A percentile compares a stretch with the other conserved stretches of the same genome.
phyloP scores from a whole-genome alignment of 1,140 invertebrate genomes.

The Drosophila funebris region DNA sequence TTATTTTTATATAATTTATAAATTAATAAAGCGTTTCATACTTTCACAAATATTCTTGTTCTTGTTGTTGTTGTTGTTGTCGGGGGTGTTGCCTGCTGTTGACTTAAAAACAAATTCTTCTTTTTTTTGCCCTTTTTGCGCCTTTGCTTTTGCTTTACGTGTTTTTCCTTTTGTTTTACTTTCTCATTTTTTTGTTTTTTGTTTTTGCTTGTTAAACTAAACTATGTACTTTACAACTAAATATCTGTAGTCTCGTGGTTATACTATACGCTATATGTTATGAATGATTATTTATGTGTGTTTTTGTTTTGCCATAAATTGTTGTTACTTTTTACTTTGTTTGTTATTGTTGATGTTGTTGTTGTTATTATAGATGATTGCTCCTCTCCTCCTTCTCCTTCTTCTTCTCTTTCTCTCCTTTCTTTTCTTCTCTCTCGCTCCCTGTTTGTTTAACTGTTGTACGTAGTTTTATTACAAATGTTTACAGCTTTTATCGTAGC shows the following conservation, averaged over 20 bases:
- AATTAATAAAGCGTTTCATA: slow-evolving; percentile 79
- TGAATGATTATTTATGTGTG: slow-evolving; percentile 71
- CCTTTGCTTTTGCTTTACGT: slow-evolving; percentile 8
- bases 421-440: not conserved
- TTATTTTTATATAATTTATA: slow-evolving; percentile 66
- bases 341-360: slow-evolving; percentile 20
- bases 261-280: slow-evolving; percentile 79
- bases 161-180: slow-evolving; percentile 24
- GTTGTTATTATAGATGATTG: slow-evolving; percentile 1
- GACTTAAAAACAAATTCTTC: slow-evolving; percentile 8
- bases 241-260: slow-evolving; percentile 82
- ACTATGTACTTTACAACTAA: slow-evolving; percentile 78
- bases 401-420: not conserved
- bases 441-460: not conserved
- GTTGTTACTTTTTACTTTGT: slow-evolving; percentile 31
- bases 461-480: not conserved
- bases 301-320: slow-evolving; percentile 43
- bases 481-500: slow-evolving; percentile 1
- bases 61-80: slow-evolving; percentile 38
- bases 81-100: not conserved
- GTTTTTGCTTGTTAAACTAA: slow-evolving; percentile 61
- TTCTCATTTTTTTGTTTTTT: slow-evolving; percentile 33
- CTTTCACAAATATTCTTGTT: slow-evolving; percentile 47
- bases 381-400: not conserved
- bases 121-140: slow-evolving; percentile 32